Percentiles rank a stretch among this genome's conserved stretches.
Evolutionary conservation across 2,888 invertebrate genomes (phyloP).

Genomic region (Crocallis elinguaria): DNA sequence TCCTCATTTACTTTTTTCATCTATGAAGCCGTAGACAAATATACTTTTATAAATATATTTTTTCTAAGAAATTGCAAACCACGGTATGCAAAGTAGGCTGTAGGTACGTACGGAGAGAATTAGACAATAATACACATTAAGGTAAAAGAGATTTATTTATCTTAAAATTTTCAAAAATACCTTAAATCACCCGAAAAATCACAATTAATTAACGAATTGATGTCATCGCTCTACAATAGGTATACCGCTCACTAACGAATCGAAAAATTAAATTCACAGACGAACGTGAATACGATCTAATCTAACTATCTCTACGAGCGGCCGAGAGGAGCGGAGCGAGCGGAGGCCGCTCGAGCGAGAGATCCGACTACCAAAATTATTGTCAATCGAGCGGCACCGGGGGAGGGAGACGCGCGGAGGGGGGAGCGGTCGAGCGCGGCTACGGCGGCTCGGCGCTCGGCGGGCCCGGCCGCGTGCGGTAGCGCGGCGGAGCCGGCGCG

Average conservation of each 20-base stretch:
- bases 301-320: slow-evolving; percentile 13
- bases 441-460: slow-evolving; percentile 24
- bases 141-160: slow-evolving; percentile 45
- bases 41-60: too few relatives aligned
- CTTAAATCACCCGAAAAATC: slow-evolving; percentile 58
- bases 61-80: not conserved
- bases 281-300: not conserved
- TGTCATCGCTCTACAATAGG: slow-evolving; percentile 44
- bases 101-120: not conserved
- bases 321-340: slow-evolving; percentile 12
- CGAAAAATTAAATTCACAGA: slow-evolving; percentile 5
- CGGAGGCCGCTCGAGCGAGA: slow-evolving; percentile 26
- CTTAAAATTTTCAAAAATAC: slow-evolving; percentile 68
- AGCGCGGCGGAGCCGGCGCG: slow-evolving; percentile 45
- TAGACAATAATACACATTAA: slow-evolving; percentile 25
- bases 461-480: slow-evolving; percentile 50
- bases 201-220: slow-evolving; percentile 56
- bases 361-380: slow-evolving; percentile 67
- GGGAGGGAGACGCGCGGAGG: slow-evolving; percentile 22
- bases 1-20: too few relatives aligned
- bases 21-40: too few relatives aligned
- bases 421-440: slow-evolving; percentile 22
- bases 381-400: slow-evolving; percentile 55
- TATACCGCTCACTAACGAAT: slow-evolving; percentile 30
- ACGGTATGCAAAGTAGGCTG: too few relatives aligned